Evolutionary conservation across 2,888 invertebrate genomes (phyloP).

Genomic region (Ecliptopera silaceata): DNA sequence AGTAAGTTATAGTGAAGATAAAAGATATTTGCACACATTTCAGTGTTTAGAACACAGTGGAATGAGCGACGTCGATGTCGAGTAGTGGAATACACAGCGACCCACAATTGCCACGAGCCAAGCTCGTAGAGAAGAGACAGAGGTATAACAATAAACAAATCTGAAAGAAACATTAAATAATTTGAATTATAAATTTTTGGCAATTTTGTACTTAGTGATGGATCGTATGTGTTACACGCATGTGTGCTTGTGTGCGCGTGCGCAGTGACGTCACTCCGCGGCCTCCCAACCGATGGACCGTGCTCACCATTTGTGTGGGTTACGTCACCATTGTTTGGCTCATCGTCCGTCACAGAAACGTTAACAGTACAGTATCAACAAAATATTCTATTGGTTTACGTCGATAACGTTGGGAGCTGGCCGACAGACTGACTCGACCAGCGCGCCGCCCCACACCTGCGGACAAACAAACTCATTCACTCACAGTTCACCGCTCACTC

Average conservation of each 20-base stretch:
- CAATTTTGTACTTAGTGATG: conserved; percentile 82
- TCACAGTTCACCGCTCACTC: too few relatives aligned
- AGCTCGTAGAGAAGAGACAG: conserved; percentile 48
- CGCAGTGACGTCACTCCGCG: conserved; percentile 34
- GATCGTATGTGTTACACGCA: conserved; percentile 54
- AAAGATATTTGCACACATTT: conserved; percentile 49
- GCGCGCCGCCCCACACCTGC: conserved; percentile 59
- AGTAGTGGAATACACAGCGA: conserved; percentile 53
- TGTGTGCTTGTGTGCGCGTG: conserved; percentile 44
- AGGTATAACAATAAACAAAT: conserved; percentile 44
- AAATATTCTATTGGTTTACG: conserved; percentile 72
- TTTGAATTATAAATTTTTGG: conserved; percentile 70
- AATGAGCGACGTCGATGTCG: conserved; percentile 49
- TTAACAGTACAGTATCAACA: conserved; percentile 79
- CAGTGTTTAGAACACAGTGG: conserved; percentile 56
- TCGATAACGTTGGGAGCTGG: conserved; percentile 52
- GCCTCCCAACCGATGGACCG: conserved; percentile 39
- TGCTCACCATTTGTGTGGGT: conserved; percentile 16
- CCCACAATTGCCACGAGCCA: conserved; percentile 55
- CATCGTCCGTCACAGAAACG: conserved; percentile 71
- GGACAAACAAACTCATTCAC: conserved; percentile 39
- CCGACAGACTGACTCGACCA: conserved; percentile 36
- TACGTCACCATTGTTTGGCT: conserved; percentile 20
- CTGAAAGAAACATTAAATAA: conserved; percentile 45
- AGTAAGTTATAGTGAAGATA: conserved; percentile 36